Conservation (phyloP, 1,140 invertebrate genomes). For the Pseudomyrmex pallidus region DNA sequence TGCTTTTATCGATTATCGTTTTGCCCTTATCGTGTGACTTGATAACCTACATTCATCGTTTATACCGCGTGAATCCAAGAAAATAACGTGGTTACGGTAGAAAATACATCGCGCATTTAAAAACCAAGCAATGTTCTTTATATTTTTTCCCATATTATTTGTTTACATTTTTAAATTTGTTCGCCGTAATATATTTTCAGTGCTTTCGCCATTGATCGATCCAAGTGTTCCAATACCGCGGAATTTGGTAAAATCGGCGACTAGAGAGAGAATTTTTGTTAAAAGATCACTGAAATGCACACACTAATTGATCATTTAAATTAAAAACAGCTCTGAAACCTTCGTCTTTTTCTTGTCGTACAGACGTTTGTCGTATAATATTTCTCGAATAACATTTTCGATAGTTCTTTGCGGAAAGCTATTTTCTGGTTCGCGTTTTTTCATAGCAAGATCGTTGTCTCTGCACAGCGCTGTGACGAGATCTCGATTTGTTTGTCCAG, state of each 20-base stretch:
- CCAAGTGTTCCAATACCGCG: constrained; percentile 44
- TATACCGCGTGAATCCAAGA: constrained; percentile 1
- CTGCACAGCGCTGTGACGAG: background rate
- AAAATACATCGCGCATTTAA: background rate
- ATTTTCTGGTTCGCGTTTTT: background rate
- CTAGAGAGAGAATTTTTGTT: background rate
- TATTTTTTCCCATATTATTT: background rate
- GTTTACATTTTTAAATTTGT: background rate
- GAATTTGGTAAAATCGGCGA: constrained; percentile 55
- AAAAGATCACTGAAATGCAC: too few species aligned
- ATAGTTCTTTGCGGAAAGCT: constrained; percentile 30
- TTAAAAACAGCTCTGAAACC: background rate
- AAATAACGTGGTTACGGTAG: background rate
- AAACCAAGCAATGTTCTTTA: background rate
- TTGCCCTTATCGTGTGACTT: background rate
- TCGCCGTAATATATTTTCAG: constrained; percentile 36
- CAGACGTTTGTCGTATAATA: background rate
- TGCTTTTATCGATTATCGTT: constrained; percentile 48
- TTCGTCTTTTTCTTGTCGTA: background rate
- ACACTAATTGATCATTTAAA: too few species aligned
- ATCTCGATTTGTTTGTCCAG: background rate
- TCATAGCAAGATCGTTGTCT: background rate
- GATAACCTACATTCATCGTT: constrained; percentile 60
- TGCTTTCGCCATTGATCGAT: constrained; percentile 58
- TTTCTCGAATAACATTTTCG: constrained; percentile 29